phyloP scores from a whole-genome alignment of 64 coral and sea anemone species.

The Platygyra sinensis region DNA sequence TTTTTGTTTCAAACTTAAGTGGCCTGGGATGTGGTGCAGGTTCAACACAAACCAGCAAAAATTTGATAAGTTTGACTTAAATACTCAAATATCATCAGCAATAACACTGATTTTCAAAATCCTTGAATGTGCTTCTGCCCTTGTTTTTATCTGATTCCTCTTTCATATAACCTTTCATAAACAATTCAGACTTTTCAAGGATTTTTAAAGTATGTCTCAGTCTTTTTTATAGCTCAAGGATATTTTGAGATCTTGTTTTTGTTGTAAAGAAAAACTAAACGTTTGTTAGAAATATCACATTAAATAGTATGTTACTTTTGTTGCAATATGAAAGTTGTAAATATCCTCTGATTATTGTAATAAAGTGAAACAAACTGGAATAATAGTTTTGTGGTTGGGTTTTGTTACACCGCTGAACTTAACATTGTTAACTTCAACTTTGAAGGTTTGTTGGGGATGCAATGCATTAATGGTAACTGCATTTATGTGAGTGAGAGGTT shows the following conservation, averaged over 20 bases:
- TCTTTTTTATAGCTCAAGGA: conserved; percentile 29
- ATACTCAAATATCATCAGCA: background rate
- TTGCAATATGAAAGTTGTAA: conserved; percentile 14
- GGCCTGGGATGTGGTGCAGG: conserved; percentile 49
- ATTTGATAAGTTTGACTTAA: background rate
- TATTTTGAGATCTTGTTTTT: conserved; percentile 32
- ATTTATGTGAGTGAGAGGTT: too few relatives aligned
- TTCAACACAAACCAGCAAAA: conserved; percentile 21
- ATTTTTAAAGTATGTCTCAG: background rate
- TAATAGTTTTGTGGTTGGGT: background rate
- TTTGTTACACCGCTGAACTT: background rate
- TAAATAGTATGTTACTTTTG: background rate
- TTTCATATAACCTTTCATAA: background rate
- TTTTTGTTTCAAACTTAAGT: background rate
- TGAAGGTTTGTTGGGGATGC: too few relatives aligned
- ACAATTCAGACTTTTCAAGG: background rate
- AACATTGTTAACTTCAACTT: background rate
- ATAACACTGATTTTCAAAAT: background rate
- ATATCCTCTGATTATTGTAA: background rate
- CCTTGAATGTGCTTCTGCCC: background rate
- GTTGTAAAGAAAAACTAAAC: background rate
- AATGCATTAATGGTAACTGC: too few relatives aligned
- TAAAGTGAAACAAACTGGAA: background rate
- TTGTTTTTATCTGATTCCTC: background rate
- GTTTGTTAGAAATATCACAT: background rate